Evolutionary conservation across 2,888 invertebrate species (phyloP), one percentile per base, ranked within the genome.

Genomic region (Oeneis ivallda): DNA sequence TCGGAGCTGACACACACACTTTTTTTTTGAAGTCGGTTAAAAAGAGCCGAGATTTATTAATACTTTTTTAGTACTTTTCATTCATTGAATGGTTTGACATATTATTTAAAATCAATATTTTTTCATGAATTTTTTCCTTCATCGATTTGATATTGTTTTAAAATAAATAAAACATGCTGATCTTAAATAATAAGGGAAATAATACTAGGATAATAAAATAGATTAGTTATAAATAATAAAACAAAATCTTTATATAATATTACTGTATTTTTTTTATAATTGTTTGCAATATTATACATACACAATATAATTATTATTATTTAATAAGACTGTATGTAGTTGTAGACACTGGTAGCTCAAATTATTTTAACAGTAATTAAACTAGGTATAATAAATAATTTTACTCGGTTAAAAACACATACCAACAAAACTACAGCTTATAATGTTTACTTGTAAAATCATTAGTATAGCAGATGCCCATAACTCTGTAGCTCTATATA

Each of bases 201-300:
- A 26, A 26, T 26, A 26, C 26, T 26, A 26, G 26, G 26, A 26
- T 26, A 26, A 26, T 26, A 26, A 0, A 26, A 26, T 26, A 26
- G 26, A 26, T 26, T 26, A 2, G 26, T 26, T 5, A 10, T 11
- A 10, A 37, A 15, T 64, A 75, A 70, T 69, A 74, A 79, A 72
- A 74, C 69, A 66, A 58, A 67, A 26, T 26, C 26, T 15, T 56
- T 71, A 71, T 67, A 75, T 75, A n/a, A 77, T 79, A 83, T 84
- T 79, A 81, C 83, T 68, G 80, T 84, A 85, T 86, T 53, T 82
- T 53, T 82, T 85, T 70, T 85, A 87, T 89, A 87, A 85, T 81
- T 77, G 81, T 83, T 86, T 72, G 83, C 85, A 86, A 84, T 65
- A 63, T 81, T 84, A 85, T 86, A 87, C 87, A 90, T 84, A 8